Base-by-base conservation (phyloP, 2,797 vertebrate genomes). In the Enteromius radiatus region DNA sequence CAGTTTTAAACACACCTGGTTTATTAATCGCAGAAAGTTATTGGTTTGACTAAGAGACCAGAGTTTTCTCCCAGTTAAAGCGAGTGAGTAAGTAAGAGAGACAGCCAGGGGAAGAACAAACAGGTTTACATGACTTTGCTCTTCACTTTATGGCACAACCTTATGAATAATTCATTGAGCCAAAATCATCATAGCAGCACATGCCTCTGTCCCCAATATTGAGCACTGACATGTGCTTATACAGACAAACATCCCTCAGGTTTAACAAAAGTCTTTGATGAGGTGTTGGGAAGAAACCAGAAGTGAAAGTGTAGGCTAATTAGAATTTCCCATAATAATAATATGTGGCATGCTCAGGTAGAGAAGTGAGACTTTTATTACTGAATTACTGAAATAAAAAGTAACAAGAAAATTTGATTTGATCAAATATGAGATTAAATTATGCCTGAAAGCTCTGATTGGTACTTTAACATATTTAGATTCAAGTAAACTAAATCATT, bases 121-220 rank as follows among this genome's bases (percentile, higher is more conserved):
- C 15, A 63, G 23, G 36, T 83, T 81, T 49, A 82, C 79, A 84
- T 61, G 84, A 78, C 86, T 91, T 87, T 59, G 69, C 80, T 81
- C 81, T 75, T 85, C 81, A 26, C 70, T 79, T 47, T 47, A 77
- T 87, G 88, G 88, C 88, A 88, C 88, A 54, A 87, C 84, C 76
- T 80, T 77, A 76, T 93, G 75, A 92, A 93, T 93, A 89, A 91
- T 92, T 91, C 74, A 93, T 47, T 70, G 31, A 59, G 36, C 76
- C 63, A 80, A 82, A 80, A 89, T 92, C 68, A 83, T 88, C 82
- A 85, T 88, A 88, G 71, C 52, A 78, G 68, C 28, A 76, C 76
- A 80, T 79, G 74, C 71, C 85, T 84, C 85, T 88, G 81, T 71
- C 84, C 86, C 75, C 81, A 78, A 81, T 67, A 26, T 63, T 52